phyloP scores from a whole-genome alignment of 1,140 invertebrate species.

The Steinernema khuongi region DNA sequence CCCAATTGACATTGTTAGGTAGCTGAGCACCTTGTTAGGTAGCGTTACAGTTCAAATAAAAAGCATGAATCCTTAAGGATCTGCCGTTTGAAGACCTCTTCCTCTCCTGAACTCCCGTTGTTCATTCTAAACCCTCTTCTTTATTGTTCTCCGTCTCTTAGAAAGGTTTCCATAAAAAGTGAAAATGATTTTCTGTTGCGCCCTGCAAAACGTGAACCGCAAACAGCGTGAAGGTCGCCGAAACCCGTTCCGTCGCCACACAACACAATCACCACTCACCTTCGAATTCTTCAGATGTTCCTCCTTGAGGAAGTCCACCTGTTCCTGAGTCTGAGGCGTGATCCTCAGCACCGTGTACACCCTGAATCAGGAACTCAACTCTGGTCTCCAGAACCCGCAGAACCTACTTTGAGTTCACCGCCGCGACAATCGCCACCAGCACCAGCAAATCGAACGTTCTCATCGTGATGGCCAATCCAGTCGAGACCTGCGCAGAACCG shows the following conservation, averaged over 20 bases:
- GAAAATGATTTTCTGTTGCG: too few relatives aligned
- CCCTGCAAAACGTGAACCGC: too few relatives aligned
- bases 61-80: too few relatives aligned
- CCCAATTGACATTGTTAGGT: too few relatives aligned
- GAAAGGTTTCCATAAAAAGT: too few relatives aligned
- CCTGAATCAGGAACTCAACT: constrained; percentile 24
- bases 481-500: not conserved
- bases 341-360: constrained; percentile 33
- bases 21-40: not conserved
- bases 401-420: not conserved
- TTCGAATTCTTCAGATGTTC: constrained; percentile 27
- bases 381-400: not conserved
- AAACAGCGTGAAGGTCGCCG: too few relatives aligned
- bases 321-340: constrained; percentile 21
- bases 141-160: too few relatives aligned
- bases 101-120: too few relatives aligned
- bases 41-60: too few relatives aligned
- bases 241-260: not conserved
- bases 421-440: not conserved
- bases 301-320: constrained; percentile 29
- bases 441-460: not conserved
- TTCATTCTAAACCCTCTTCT: not conserved
- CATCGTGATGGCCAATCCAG: not conserved
- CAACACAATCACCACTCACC: too few relatives aligned
- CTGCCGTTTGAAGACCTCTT: too few relatives aligned